These are phyloP conservation scores for Ophioderma brevispina DNA, from an alignment of 35 echinoderm and acorn worm species.

Conservation along the genomic window DNA sequence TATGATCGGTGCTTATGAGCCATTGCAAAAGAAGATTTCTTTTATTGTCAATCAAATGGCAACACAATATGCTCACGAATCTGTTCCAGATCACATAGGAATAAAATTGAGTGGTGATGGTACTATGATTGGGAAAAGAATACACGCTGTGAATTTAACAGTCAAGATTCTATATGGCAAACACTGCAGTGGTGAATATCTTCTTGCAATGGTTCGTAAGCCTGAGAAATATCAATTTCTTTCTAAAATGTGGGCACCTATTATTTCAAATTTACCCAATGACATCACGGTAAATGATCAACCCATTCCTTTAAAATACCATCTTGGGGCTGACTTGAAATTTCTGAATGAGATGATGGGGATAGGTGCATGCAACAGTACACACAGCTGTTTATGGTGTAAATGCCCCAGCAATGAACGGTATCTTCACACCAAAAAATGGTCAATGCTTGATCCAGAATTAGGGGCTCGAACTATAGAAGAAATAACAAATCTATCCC, in stretches of 20 bases:
- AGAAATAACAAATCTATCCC: background rate
- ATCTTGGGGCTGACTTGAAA: background rate
- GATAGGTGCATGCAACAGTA: background rate
- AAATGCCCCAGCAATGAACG: background rate
- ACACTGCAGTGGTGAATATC: background rate
- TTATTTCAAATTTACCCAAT: background rate
- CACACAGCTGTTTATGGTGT: background rate
- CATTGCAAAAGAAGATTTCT: background rate
- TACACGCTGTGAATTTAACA: constrained; percentile 9
- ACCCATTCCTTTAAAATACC: background rate
- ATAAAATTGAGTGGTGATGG: constrained; percentile 21
- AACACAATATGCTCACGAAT: background rate
- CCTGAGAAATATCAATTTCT: constrained; percentile 13
- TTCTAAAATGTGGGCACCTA: background rate
- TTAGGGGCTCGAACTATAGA: constrained; percentile 8
- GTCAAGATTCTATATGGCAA: background rate
- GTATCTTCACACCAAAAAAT: background rate
- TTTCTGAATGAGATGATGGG: background rate
- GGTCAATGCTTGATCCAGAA: background rate
- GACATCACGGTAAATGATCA: background rate
- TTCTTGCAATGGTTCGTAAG: background rate
- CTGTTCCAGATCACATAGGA: background rate
- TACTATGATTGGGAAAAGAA: background rate
- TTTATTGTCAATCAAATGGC: constrained; percentile 8
- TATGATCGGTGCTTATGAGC: constrained; percentile 9